Base-by-base conservation (phyloP, 2,888 invertebrate species). In the Folsomia candida region DNA sequence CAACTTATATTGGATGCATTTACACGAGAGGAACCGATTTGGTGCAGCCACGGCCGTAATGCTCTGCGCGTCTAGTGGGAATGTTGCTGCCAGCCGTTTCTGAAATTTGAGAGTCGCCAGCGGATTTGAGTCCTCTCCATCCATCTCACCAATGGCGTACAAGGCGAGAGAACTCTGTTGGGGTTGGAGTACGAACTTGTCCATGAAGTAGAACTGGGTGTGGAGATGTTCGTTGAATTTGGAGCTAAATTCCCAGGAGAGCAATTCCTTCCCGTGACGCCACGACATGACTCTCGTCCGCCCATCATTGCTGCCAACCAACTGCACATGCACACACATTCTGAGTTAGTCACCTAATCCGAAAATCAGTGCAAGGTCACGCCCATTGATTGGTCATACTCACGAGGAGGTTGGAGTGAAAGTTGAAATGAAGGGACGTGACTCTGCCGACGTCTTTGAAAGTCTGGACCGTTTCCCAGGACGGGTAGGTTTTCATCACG, bases 181-280 rank as follows among this genome's bases (percentile, higher is more conserved):
- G 0, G 78, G 76, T 64, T 79, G 79, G 2, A 75, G 54, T 51
- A 79, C 68, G 59, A 78, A 79, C 57, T 79, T 79, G 28, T 79
- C 79, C 78, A 79, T 77, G 58, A 76, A 79, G 58, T 78, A 79
- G 59, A 79, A 79, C 57, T 78, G 79, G 0, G 77, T 26, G 24
- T 73, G 71, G 28, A 77, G 67, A 29, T 76, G 78, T 37, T 79
- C 79, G 47, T 78, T 78, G 62, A 79, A 79, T 54, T 78, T 78
- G 1, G 77, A 73, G 4, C 59, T 59, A 47, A 77, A 78, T 11
- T 74, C 67, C 18, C 77, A 71, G 1, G 57, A 59, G 20, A 79
- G 20, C 0, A 75, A 28, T 51, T 78, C 76, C 28, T 73, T 72
- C 1, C 67, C 69, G 18, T 26, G 67, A 26, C 72, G 62, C 77